These are phyloP conservation scores for Bombus cullumanus DNA, from an alignment of 1,140 invertebrate genomes.

Conservation along the genomic window DNA sequence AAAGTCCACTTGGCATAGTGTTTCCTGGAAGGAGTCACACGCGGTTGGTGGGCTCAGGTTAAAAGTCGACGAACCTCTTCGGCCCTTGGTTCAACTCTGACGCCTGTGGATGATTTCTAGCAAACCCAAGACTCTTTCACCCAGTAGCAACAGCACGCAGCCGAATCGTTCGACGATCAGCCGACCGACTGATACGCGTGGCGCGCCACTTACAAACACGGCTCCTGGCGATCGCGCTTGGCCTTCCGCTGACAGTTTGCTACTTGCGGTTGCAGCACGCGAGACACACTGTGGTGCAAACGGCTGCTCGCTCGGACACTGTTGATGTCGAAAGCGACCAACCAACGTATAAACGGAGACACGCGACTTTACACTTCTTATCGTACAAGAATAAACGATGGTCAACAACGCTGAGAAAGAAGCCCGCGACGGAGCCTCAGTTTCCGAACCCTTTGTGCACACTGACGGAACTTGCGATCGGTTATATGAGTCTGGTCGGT, in stretches of 20 bases:
- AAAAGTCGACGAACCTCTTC: background rate
- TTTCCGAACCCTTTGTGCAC: conserved; percentile 15
- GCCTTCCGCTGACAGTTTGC: conserved; percentile 41
- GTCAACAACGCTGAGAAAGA: too few relatives aligned
- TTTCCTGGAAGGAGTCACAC: background rate
- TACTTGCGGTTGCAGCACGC: conserved; percentile 1
- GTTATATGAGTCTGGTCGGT: conserved; percentile 22
- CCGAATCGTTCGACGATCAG: conserved; percentile 43
- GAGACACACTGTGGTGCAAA: background rate
- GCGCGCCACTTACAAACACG: conserved; percentile 24
- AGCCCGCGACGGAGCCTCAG: background rate
- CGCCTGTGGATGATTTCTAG: background rate
- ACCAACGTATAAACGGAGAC: background rate
- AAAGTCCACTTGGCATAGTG: conserved; percentile 17
- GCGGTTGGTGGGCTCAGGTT: background rate
- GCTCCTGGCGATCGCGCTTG: conserved; percentile 25
- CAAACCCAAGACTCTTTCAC: background rate
- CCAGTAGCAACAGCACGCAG: background rate
- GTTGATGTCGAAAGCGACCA: background rate
- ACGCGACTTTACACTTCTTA: background rate
- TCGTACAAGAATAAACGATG: too few relatives aligned
- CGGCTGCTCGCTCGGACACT: background rate
- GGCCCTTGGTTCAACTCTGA: background rate
- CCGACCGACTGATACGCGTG: conserved; percentile 44
- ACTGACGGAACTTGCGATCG: background rate